These are phyloP conservation scores for Megaceryle torquata DNA, from an alignment of 2,113 vertebrate genomes.

Conservation along the genomic window DNA sequence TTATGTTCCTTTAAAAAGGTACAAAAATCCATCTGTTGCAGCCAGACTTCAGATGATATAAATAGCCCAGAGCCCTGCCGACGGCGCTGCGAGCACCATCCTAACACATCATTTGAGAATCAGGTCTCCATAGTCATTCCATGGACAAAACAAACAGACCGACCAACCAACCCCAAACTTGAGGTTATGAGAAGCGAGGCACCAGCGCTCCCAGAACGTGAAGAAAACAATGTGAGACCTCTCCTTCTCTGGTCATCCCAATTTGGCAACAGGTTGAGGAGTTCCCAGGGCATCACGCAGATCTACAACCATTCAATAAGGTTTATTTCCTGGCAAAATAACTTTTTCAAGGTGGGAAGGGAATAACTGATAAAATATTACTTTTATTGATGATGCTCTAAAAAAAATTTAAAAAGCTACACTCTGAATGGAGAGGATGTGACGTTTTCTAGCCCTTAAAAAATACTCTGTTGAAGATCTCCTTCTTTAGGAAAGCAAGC, in stretches of 20 bases:
- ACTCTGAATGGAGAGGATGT: background rate
- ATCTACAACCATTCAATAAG: background rate
- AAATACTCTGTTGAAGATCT: background rate
- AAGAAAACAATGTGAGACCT: background rate
- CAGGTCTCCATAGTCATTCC: background rate
- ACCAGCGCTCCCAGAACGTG: background rate
- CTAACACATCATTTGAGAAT: background rate
- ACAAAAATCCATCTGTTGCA: constrained; percentile 24
- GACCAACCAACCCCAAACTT: background rate
- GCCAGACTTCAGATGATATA: background rate
- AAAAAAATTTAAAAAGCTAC: background rate
- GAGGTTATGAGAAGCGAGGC: background rate
- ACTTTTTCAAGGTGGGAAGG: background rate
- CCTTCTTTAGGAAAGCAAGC: background rate
- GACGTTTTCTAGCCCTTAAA: background rate
- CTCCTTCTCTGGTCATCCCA: background rate
- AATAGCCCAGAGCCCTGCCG: background rate
- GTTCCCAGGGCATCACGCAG: background rate
- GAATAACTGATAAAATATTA: constrained; percentile 11
- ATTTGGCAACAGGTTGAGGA: background rate
- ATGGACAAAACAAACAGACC: background rate
- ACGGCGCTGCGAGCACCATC: background rate
- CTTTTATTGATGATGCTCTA: background rate
- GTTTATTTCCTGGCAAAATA: background rate
- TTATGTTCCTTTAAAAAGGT: constrained; percentile 44